These are phyloP conservation scores for Nasonia giraulti DNA, from an alignment of 1,140 invertebrate genomes.

Conservation along the genomic window DNA sequence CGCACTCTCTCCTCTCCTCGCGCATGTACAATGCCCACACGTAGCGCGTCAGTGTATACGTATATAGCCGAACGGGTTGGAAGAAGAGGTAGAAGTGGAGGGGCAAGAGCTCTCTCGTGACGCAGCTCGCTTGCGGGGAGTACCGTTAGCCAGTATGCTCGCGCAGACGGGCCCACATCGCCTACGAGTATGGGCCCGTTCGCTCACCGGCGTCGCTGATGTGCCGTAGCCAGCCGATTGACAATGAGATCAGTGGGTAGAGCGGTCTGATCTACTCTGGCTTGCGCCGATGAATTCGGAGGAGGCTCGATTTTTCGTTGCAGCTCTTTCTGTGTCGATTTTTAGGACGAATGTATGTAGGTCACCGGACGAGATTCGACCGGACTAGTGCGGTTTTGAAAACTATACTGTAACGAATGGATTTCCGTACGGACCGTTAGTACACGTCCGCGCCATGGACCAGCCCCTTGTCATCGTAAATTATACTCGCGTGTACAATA, in stretches of 20 bases:
- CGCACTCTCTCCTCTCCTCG: neutral
- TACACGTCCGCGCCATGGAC: too few relatives aligned
- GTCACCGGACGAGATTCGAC: too few relatives aligned
- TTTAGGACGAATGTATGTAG: too few relatives aligned
- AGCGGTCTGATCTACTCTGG: neutral
- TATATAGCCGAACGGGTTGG: neutral
- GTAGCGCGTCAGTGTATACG: constrained; percentile 5
- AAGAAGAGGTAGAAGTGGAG: neutral
- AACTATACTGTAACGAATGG: too few relatives aligned
- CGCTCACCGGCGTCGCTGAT: constrained; percentile 8
- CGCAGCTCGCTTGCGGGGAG: neutral
- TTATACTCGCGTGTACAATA: too few relatives aligned
- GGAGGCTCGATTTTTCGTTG: too few relatives aligned
- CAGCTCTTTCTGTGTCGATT: too few relatives aligned
- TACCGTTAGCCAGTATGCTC: constrained; percentile 28
- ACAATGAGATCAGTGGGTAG: constrained; percentile 70
- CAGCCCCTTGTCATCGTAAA: too few relatives aligned
- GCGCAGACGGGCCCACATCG: constrained; percentile 31
- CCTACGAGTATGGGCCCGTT: constrained; percentile 64
- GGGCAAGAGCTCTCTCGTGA: neutral
- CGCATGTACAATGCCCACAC: too few relatives aligned
- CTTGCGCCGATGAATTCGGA: too few relatives aligned
- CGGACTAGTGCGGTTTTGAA: too few relatives aligned
- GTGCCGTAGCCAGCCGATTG: constrained; percentile 63
- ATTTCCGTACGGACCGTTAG: too few relatives aligned